Evolutionary conservation across 1,140 invertebrate genomes (phyloP), one percentile per base, ranked within the genome.

Genomic region (Lordiphosa mommai): DNA sequence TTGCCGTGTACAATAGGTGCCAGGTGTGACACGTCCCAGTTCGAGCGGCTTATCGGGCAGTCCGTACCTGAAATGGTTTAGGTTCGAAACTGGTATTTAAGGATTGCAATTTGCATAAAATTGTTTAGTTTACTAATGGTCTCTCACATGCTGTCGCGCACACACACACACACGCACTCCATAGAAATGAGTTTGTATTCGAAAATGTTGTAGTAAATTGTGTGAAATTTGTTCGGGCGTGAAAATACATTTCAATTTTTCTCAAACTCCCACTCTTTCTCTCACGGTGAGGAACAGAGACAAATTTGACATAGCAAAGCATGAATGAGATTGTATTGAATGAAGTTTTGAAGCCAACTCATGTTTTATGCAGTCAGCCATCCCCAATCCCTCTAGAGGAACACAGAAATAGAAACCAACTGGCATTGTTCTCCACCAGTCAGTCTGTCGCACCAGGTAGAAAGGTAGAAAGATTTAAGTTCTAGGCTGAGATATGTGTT

Each of bases 1-100:
- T 66, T 95, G 94, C 44, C 95, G 91, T 34, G 95, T 95, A 89
- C 96, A 97, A 89, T 96, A 96, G 3, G 95, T 95, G 34, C 95
- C 95, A 0, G 95, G 95, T 13, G 96, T 94, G 14, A 95, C 93
- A 40, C 93, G 92, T 27, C 95, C 94, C 53, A 94, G 90, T 89
- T 96, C 94, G 58, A 95, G 89, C 9, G 94, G 93, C 36, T 94
- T 91, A 52, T 92, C 92, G 4, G 92, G 91, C 47, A 92, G 92
- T 12, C 95, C 95, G 70, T 96, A 93, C 60, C 89, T 90, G 48
- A 33, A 41, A 41, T 23, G 7, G 41, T 29, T 38, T 37, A 53
- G 49, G 44, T 38, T 40, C 58, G 55, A 82, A 65, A 74, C 61
- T 74, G 76, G 74, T 69, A 82, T 80, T 77, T 82, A 73, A 68